Evolutionary conservation across 2,113 vertebrate species (phyloP).

Genomic region (Sinosuthora webbiana): DNA sequence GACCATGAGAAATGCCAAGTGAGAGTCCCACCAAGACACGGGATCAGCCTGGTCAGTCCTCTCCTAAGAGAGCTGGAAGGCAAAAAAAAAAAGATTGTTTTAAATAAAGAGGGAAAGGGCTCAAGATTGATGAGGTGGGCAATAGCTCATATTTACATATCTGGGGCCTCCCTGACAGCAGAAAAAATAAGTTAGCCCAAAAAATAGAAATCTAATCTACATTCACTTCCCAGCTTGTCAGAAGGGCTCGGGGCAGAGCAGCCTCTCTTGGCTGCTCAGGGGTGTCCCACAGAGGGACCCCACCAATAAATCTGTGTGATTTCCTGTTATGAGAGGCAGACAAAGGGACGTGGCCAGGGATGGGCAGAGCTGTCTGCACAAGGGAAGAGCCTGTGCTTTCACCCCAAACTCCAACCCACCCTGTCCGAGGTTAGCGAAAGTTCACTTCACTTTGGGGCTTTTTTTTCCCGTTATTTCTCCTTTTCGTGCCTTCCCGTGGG

Average conservation of each 20-base stretch:
- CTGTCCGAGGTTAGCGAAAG: constrained; percentile 23
- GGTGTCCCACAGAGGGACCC: constrained; percentile 26
- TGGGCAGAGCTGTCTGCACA: constrained; percentile 53
- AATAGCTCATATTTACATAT: constrained; percentile 56
- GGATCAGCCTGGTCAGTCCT: neutral
- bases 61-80: neutral
- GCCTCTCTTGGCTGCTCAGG: constrained; percentile 24
- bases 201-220: constrained; percentile 50
- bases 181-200: constrained; percentile 32
- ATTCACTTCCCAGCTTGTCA: constrained; percentile 56
- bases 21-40: neutral
- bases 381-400: constrained; percentile 50
- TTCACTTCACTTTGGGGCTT: constrained; percentile 42
- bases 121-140: constrained; percentile 59
- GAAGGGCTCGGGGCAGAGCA: neutral
- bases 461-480: neutral
- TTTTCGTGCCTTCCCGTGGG: neutral
- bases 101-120: neutral
- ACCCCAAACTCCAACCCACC: constrained; percentile 33
- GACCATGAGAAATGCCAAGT: neutral
- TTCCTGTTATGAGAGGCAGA: constrained; percentile 66
- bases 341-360: constrained; percentile 17
- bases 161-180: constrained; percentile 44
- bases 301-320: constrained; percentile 58
- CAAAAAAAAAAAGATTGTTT: neutral